Evolutionary conservation across 1,140 invertebrate species (phyloP).

Genomic region (Drosophila micromelanica): DNA sequence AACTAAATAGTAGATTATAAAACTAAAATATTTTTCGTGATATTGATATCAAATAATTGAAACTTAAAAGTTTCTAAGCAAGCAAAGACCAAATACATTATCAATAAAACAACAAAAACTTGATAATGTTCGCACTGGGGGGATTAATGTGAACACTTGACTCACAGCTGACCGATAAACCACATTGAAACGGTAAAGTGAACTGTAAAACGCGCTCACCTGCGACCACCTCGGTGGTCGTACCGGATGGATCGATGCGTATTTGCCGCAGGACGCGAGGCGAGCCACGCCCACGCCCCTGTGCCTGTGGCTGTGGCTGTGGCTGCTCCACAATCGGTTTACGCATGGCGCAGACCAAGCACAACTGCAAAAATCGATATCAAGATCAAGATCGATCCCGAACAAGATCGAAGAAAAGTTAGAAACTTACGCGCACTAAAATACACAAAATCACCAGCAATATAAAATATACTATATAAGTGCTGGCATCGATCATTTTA

Average conservation of each 20-base stretch:
- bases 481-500: slow-evolving; percentile 25
- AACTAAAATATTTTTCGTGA: background rate
- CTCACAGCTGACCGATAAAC: slow-evolving; percentile 8
- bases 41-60: background rate
- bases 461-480: slow-evolving; percentile 17
- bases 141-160: background rate
- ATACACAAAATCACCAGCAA: slow-evolving; percentile 17
- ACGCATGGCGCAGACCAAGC: slow-evolving; percentile 31
- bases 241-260: slow-evolving; percentile 39
- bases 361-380: slow-evolving; percentile 16
- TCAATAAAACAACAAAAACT: no score
- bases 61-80: no score
- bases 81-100: no score
- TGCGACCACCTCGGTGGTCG: slow-evolving; percentile 7
- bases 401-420: background rate
- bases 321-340: slow-evolving; percentile 13
- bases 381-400: background rate
- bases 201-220: slow-evolving; percentile 23
- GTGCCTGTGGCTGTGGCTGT: background rate
- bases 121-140: background rate
- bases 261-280: slow-evolving; percentile 24
- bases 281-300: slow-evolving; percentile 13
- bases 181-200: slow-evolving; percentile 13
- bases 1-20: background rate
- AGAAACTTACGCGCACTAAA: slow-evolving; percentile 32